Evolutionary conservation across 2,797 vertebrate genomes (phyloP), one percentile per base, ranked within the genome.

Genomic region (Mergus octosetaceus): DNA sequence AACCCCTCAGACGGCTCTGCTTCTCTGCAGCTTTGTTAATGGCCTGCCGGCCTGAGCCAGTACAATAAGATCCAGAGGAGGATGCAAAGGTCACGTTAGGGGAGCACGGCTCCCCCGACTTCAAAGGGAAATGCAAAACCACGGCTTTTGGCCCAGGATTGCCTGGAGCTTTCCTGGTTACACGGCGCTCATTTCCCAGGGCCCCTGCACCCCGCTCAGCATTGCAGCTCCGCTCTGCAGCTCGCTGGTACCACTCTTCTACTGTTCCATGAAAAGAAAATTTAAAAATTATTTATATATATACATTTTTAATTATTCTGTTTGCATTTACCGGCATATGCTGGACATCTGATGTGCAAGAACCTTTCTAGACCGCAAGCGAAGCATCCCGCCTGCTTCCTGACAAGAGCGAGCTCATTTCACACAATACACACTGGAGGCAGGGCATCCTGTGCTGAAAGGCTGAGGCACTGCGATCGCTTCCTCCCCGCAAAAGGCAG

Each of bases 61-160:
- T 20, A 94, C 75, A 96, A 61, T 45, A 57, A 88, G 80, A 91
- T 71, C 64, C 83, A 91, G 78, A 89, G 70, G 57, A 91, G 70
- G 87, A 84, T 92, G 83, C 73, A 95, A 94, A 96, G 93, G 94
- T 96, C 94, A 96, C 5, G 1, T 84, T 79, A 91, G 2, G 28
- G 68, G 71, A 87, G 90, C 62, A 41, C 62, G 91, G 27, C 16
- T 91, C 53, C 41, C 22, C 7, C 0, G 0, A 79, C 93, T 95
- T 96, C 94, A 96, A 94, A 95, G 91, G 79, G 85, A 93, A 94
- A 91, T n/a, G 71, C 53, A 79, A 79, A 91, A 84, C 2, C 51
- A 62, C 82, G 90, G 85, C 87, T 93, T 60, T 73, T 11, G 60
- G 93, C 0, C 85, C 62, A 78, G 78, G 66, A 78, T 38, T 64